These are phyloP conservation scores for Littorina saxatilis DNA, from an alignment of 1,140 invertebrate genomes.

Conservation along the genomic window DNA sequence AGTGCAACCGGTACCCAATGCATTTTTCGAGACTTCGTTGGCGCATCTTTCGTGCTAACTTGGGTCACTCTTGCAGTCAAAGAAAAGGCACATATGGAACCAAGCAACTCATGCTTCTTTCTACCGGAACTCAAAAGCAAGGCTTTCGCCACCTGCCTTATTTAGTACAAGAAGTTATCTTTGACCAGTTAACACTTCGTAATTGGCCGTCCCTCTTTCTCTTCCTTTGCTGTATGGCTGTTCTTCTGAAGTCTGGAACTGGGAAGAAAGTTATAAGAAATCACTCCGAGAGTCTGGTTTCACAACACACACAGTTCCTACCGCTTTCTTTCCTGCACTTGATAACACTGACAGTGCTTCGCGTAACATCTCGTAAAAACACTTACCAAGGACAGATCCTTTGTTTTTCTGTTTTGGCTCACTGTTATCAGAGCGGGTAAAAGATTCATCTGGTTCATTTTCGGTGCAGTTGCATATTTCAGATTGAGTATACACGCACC, in stretches of 20 bases:
- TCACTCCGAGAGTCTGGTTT: not conserved
- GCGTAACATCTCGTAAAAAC: no score
- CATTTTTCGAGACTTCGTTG: no score
- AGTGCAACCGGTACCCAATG: no score
- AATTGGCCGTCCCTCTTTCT: not conserved
- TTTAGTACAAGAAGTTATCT: constrained; percentile 7
- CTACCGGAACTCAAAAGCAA: no score
- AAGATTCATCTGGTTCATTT: not conserved
- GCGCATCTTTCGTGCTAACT: no score
- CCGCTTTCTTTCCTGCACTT: not conserved
- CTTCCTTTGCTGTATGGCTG: not conserved
- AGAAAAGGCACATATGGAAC: no score
- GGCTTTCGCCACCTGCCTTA: not conserved
- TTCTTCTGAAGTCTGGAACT: not conserved
- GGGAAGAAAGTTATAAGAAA: not conserved
- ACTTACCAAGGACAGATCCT: no score
- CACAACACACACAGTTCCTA: not conserved
- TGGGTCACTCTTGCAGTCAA: no score
- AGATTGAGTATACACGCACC: no score
- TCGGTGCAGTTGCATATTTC: not conserved
- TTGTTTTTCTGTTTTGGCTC: no score
- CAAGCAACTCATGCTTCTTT: no score
- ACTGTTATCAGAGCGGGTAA: no score
- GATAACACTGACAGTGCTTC: not conserved
- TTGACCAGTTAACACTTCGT: constrained; percentile 4